These are phyloP conservation scores for Syngnathus rostellatus DNA, from an alignment of 2,797 vertebrate genomes.

Conservation along the genomic window DNA sequence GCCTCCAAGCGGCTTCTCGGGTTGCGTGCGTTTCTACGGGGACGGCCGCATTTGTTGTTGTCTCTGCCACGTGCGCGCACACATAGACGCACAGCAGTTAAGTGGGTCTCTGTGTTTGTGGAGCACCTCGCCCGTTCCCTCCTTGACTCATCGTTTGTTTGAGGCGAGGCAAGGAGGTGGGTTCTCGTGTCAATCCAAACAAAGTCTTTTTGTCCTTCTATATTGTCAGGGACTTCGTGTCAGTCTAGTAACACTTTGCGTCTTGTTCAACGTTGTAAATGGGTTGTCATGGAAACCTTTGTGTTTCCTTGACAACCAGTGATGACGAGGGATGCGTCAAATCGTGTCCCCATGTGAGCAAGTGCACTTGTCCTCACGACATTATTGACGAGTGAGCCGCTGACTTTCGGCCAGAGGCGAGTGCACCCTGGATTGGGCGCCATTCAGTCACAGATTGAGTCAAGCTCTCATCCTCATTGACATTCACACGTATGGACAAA, in stretches of 20 bases:
- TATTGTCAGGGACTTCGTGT: background rate
- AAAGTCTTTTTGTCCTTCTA: background rate
- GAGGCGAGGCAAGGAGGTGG: background rate
- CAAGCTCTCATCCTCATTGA: too few species aligned
- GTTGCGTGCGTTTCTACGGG: slow-evolving; percentile 14
- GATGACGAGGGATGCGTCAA: background rate
- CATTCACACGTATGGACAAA: too few species aligned
- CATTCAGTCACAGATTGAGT: too few species aligned
- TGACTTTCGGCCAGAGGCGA: background rate
- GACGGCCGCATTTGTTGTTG: slow-evolving; percentile 1
- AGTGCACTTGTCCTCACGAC: background rate
- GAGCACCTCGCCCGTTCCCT: slow-evolving; percentile 23
- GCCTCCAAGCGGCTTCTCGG: slow-evolving; percentile 21
- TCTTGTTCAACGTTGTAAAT: background rate
- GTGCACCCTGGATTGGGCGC: background rate
- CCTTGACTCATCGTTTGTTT: slow-evolving; percentile 45
- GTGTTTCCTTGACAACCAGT: slow-evolving; percentile 57
- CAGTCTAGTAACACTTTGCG: background rate
- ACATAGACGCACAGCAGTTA: slow-evolving; percentile 14
- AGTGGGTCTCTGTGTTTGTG: slow-evolving; percentile 49
- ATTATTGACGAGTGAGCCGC: background rate
- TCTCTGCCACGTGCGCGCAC: background rate
- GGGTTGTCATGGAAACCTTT: slow-evolving; percentile 37
- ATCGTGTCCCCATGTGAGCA: background rate
- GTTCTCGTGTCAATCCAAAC: too few species aligned